These are phyloP conservation scores for Arvicanthis niloticus DNA, from an alignment of 2,113 vertebrate species.

Conservation along the genomic window DNA sequence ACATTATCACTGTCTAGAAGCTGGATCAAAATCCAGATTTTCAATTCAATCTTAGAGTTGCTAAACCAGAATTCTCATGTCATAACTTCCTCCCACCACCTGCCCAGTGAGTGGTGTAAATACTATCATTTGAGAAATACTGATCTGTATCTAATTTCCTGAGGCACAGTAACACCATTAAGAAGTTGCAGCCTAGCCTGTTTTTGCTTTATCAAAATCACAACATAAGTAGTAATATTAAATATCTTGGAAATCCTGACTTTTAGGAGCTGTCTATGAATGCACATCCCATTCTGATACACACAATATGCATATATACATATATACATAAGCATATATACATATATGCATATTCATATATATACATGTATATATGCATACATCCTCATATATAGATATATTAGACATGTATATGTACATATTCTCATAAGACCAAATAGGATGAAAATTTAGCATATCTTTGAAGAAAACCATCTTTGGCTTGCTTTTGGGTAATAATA, in stretches of 20 bases:
- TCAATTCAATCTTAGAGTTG: neutral
- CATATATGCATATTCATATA: no score
- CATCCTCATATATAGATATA: no score
- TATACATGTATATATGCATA: no score
- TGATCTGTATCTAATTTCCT: neutral
- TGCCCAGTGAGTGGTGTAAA: neutral
- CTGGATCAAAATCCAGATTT: neutral
- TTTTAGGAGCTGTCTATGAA: neutral
- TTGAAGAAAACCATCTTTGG: slow-evolving; percentile 19
- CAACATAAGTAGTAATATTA: neutral
- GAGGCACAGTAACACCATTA: neutral
- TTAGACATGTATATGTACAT: no score
- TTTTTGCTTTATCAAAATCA: neutral
- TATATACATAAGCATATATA: no score
- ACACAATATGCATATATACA: no score
- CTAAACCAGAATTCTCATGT: neutral
- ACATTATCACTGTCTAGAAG: neutral
- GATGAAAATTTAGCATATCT: no score
- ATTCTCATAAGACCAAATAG: no score
- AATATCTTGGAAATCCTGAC: slow-evolving; percentile 10
- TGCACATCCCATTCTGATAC: neutral
- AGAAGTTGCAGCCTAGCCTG: neutral
- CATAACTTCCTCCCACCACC: neutral
- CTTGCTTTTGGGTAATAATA: neutral
- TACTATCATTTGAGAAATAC: neutral